Conservation (phyloP, 1,140 invertebrate genomes). For the Drosophila funebris region DNA sequence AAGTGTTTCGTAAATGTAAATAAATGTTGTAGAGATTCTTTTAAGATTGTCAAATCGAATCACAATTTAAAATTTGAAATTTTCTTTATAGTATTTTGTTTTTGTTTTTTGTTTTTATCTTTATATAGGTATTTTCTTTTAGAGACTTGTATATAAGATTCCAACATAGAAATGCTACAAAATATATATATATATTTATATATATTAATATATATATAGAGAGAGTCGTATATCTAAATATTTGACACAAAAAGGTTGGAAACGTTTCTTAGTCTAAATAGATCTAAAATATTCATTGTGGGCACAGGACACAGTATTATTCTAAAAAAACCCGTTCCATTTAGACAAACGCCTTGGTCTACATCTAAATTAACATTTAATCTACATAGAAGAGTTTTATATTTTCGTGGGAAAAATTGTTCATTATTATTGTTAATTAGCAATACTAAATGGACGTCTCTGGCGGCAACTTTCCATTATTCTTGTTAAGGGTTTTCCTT, state of each 20-base stretch:
- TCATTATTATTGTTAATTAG: slow-evolving; percentile 15
- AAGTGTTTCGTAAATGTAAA: slow-evolving; percentile 17
- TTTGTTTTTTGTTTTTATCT: slow-evolving; percentile 37
- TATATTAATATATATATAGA: slow-evolving; percentile 40
- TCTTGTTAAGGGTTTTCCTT: background rate
- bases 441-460: slow-evolving; percentile 50
- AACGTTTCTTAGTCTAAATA: slow-evolving; percentile 46
- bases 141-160: slow-evolving; percentile 25
- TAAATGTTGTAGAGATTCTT: slow-evolving; percentile 44
- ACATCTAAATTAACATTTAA: slow-evolving; percentile 29
- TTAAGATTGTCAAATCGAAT: slow-evolving; percentile 83
- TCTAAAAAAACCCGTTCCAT: slow-evolving; percentile 27
- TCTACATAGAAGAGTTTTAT: slow-evolving; percentile 39
- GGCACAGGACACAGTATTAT: slow-evolving; percentile 19
- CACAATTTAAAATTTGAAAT: slow-evolving; percentile 74
- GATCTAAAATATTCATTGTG: slow-evolving; percentile 8
- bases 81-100: slow-evolving; percentile 35
- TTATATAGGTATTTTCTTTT: slow-evolving; percentile 32
- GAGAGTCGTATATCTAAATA: slow-evolving; percentile 37
- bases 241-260: slow-evolving; percentile 61
- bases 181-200: slow-evolving; percentile 60
- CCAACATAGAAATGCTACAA: slow-evolving; percentile 55
- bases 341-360: slow-evolving; percentile 46
- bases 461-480: slow-evolving; percentile 42
- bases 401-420: slow-evolving; percentile 22